phyloP scores from a whole-genome alignment of 1,140 invertebrate genomes.

The Dendrolimus kikuchii region DNA sequence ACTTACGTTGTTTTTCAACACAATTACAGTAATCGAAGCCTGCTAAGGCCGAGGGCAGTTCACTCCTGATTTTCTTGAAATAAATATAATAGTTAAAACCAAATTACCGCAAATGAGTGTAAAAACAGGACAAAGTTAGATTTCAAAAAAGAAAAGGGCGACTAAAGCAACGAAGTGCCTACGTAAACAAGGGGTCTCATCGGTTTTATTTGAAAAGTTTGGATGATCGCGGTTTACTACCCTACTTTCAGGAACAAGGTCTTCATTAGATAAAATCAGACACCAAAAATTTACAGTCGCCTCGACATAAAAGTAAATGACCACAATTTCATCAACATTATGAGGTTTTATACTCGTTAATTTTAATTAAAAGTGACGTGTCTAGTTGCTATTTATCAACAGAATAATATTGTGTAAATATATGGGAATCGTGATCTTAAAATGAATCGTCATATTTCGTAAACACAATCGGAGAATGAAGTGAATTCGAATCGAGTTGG shows the following conservation, averaged over 20 bases:
- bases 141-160: slow-evolving; percentile 34
- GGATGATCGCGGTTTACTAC: slow-evolving; percentile 17
- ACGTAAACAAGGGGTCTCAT: slow-evolving; percentile 38
- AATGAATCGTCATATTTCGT: slow-evolving; percentile 9
- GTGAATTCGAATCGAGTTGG: slow-evolving; percentile 6
- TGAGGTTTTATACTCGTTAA: too few relatives aligned
- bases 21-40: too few relatives aligned
- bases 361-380: too few relatives aligned
- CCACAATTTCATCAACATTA: too few relatives aligned
- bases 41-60: too few relatives aligned
- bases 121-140: slow-evolving; percentile 25
- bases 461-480: slow-evolving; percentile 9
- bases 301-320: too few relatives aligned
- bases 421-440: too few relatives aligned
- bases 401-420: too few relatives aligned
- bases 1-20: too few relatives aligned
- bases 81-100: slow-evolving; percentile 24
- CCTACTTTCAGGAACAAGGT: slow-evolving; percentile 12
- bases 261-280: slow-evolving; percentile 14
- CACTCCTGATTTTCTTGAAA: slow-evolving; percentile 2
- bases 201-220: slow-evolving; percentile 50
- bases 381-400: too few relatives aligned
- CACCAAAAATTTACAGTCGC: slow-evolving; percentile 11
- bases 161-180: slow-evolving; percentile 25
- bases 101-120: slow-evolving; percentile 26